phyloP scores from a whole-genome alignment of 1,140 invertebrate species.

The Drosophila pandora region DNA sequence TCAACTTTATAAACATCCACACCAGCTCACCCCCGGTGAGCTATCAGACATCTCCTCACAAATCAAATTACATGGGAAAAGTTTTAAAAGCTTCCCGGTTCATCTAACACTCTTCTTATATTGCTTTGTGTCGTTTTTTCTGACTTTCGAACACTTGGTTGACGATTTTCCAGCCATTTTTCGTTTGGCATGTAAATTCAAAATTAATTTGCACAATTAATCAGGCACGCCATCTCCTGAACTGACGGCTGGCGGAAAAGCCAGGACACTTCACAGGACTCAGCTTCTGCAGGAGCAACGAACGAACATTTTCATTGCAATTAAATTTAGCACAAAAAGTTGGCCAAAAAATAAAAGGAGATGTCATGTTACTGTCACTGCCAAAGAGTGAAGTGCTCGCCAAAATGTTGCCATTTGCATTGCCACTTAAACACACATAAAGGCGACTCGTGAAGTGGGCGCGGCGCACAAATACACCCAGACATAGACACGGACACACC shows the following conservation, averaged over 20 bases:
- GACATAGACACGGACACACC: neutral
- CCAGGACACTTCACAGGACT: constrained; percentile 27
- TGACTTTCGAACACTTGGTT: constrained; percentile 28
- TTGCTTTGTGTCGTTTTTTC: constrained; percentile 18
- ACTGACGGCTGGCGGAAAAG: constrained; percentile 42
- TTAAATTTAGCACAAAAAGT: constrained; percentile 78
- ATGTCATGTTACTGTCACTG: constrained; percentile 75
- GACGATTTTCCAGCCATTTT: constrained; percentile 57
- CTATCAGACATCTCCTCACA: constrained; percentile 20
- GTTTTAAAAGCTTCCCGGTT: constrained; percentile 20
- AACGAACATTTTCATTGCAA: constrained; percentile 73
- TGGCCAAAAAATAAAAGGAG: constrained; percentile 42
- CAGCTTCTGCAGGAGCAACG: constrained; percentile 35
- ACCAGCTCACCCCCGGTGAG: neutral
- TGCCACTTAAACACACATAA: constrained; percentile 82
- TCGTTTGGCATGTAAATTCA: constrained; percentile 65
- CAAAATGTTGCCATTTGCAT: constrained; percentile 82
- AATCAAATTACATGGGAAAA: constrained; percentile 43
- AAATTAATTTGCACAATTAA: constrained; percentile 80
- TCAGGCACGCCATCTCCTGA: constrained; percentile 46
- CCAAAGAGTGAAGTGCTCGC: constrained; percentile 68
- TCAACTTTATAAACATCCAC: constrained; percentile 1
- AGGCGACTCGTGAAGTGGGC: constrained; percentile 26
- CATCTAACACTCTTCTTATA: neutral
- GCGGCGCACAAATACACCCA: constrained; percentile 12